These are phyloP conservation scores for Sebastiscus albofasciatus DNA, from an alignment of 2,797 vertebrate genomes.

Conservation along the genomic window DNA sequence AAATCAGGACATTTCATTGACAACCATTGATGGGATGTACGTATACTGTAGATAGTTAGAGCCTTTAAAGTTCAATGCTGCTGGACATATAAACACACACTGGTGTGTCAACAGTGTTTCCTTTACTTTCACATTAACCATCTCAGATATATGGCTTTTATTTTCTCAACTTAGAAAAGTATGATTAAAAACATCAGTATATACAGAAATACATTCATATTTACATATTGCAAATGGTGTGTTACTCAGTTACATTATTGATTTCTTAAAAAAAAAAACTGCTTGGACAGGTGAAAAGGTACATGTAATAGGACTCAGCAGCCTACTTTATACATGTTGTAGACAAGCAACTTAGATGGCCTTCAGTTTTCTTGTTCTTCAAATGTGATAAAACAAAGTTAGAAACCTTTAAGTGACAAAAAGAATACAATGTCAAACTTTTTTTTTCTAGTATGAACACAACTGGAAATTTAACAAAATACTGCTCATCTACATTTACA, in stretches of 20 bases:
- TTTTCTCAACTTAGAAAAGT: conserved; percentile 86
- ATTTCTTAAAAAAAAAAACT: conserved; percentile 49
- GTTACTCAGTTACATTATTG: conserved; percentile 64
- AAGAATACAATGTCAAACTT: conserved; percentile 57
- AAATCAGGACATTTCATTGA: conserved; percentile 66
- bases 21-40: conserved; percentile 55
- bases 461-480: conserved; percentile 60
- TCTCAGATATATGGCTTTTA: conserved; percentile 85
- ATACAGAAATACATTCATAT: conserved; percentile 87
- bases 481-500: conserved; percentile 62
- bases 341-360: conserved; percentile 60
- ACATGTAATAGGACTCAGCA: conserved; percentile 47
- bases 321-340: conserved; percentile 15
- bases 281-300: conserved; percentile 46
- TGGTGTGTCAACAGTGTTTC: conserved; percentile 51
- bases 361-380: conserved; percentile 50
- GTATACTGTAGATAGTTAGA: conserved; percentile 53
- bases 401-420: conserved; percentile 66
- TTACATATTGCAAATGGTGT: conserved; percentile 78
- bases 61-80: conserved; percentile 62
- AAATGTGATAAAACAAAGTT: conserved; percentile 68
- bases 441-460: conserved; percentile 43
- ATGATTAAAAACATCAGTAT: conserved; percentile 87
- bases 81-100: conserved; percentile 66
- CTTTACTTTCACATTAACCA: conserved; percentile 71